These are phyloP conservation scores for Lasioglossum albipes DNA, from an alignment of 1,140 invertebrate genomes.

Conservation along the genomic window DNA sequence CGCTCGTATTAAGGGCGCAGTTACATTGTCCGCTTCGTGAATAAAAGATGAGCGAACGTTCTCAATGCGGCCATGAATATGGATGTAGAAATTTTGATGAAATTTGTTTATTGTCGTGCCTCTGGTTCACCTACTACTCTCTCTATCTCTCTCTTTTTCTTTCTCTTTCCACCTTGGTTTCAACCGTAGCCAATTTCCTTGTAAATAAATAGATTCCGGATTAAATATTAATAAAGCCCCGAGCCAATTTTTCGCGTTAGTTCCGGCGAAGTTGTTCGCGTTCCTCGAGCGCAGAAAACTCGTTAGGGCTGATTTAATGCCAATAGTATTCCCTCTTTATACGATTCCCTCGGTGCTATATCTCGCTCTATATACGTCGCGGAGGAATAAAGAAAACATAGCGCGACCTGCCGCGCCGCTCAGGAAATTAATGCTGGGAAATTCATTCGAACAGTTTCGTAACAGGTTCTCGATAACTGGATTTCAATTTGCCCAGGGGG, in stretches of 20 bases:
- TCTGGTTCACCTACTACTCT: not conserved
- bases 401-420: not conserved
- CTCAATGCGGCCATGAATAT: slow-evolving; percentile 24
- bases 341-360: not conserved
- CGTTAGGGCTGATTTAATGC: not conserved
- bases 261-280: not conserved
- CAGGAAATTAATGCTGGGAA: slow-evolving; percentile 53
- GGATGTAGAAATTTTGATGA: slow-evolving; percentile 23
- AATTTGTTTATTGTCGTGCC: slow-evolving; percentile 18
- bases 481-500: slow-evolving; percentile 51
- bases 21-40: slow-evolving; percentile 13
- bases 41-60: slow-evolving; percentile 34
- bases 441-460: slow-evolving; percentile 56
- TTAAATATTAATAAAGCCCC: not conserved
- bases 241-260: not conserved
- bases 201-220: not conserved
- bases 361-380: not conserved
- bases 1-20: not conserved
- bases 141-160: too few species aligned
- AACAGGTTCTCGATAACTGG: slow-evolving; percentile 58
- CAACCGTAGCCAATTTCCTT: not conserved
- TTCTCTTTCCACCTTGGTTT: not conserved
- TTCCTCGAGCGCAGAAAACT: not conserved
- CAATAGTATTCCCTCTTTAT: not conserved
- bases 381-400: slow-evolving; percentile 37